These are phyloP conservation scores for Malurus splendens DNA, from an alignment of 2,797 vertebrate species.

Conservation along the genomic window DNA sequence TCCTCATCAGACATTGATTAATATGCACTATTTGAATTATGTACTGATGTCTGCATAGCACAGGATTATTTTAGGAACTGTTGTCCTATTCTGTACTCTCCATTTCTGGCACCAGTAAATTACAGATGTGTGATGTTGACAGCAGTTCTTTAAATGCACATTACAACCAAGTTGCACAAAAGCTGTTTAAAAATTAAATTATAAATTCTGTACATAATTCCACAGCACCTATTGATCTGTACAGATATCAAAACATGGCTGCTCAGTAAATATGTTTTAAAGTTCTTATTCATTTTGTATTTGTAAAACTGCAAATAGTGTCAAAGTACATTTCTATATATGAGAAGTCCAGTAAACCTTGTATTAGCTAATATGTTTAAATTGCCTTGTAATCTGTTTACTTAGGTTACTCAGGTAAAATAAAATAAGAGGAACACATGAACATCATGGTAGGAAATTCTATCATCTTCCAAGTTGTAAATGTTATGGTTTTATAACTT, in stretches of 20 bases:
- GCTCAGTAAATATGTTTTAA: conserved; percentile 45
- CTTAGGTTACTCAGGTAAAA: conserved; percentile 73
- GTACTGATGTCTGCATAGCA: conserved; percentile 59
- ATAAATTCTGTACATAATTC: conserved; percentile 37
- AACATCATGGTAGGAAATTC: conserved; percentile 33
- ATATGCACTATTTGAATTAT: conserved; percentile 53
- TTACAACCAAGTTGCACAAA: conserved; percentile 41
- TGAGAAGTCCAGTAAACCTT: conserved; percentile 47
- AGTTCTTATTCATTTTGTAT: conserved; percentile 41
- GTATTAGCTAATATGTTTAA: conserved; percentile 47
- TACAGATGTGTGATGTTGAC: neutral
- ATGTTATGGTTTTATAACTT: conserved; percentile 11
- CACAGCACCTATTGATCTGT: conserved; percentile 11
- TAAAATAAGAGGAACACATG: conserved; percentile 17
- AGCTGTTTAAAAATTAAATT: neutral
- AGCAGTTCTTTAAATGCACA: conserved; percentile 43
- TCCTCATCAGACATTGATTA: conserved; percentile 55
- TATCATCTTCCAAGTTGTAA: conserved; percentile 48
- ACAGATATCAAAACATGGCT: conserved; percentile 32
- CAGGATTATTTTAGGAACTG: conserved; percentile 57
- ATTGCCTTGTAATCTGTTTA: conserved; percentile 69
- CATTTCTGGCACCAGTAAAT: conserved; percentile 24
- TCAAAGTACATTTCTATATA: conserved; percentile 56
- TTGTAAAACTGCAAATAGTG: conserved; percentile 42
- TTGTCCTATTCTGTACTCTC: conserved; percentile 18